Evolutionary conservation across 2,113 vertebrate species (phyloP).

Genomic region (Telmatochromis sp.): DNA sequence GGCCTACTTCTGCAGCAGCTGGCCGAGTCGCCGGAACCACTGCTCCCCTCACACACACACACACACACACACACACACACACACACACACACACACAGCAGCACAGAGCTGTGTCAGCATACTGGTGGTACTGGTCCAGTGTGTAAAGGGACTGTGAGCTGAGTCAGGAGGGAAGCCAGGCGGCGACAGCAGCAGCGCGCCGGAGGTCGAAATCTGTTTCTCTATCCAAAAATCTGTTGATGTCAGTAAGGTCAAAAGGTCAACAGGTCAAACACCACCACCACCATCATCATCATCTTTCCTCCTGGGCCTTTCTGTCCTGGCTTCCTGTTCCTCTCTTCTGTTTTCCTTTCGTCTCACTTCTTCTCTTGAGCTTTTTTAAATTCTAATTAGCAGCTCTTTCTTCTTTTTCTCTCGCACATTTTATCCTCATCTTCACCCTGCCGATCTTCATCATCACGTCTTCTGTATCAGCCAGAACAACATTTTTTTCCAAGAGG

Average conservation of each 20-base stretch:
- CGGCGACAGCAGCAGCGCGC: background rate
- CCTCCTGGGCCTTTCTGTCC: background rate
- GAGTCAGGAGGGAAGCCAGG: conserved; percentile 12
- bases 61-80: background rate
- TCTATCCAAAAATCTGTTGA: background rate
- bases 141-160: background rate
- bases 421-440: background rate
- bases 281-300: background rate
- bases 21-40: background rate
- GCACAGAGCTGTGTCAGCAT: conserved; percentile 23
- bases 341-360: accelerated
- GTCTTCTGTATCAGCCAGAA: background rate
- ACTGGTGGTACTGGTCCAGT: conserved; percentile 7
- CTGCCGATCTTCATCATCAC: accelerated
- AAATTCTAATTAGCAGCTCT: background rate
- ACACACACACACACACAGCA: background rate
- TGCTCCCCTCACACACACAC: background rate
- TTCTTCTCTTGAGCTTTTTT: background rate
- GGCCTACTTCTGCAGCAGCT: conserved; percentile 38
- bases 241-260: background rate
- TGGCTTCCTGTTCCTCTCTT: background rate
- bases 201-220: background rate
- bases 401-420: background rate
- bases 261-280: background rate
- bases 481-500: accelerated